Evolutionary conservation across 2,113 vertebrate genomes (phyloP).

Genomic region (Miniopterus natalensis): DNA sequence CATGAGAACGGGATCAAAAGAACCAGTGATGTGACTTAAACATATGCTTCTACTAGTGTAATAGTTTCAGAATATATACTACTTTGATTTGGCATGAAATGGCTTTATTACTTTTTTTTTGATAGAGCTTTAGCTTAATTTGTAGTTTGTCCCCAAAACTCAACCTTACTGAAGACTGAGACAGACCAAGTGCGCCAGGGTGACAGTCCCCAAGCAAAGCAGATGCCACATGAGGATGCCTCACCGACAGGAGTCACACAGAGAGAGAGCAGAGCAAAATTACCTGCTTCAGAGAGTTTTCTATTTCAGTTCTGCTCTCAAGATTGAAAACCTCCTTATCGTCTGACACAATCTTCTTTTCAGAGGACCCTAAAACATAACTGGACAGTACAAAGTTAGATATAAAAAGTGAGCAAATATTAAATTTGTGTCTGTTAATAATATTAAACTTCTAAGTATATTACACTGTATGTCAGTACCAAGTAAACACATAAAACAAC

Average conservation of each 20-base stretch:
- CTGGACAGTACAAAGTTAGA: conserved; percentile 76
- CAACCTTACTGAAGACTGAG: background rate
- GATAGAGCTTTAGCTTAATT: background rate
- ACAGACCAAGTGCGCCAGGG: background rate
- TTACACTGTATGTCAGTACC: background rate
- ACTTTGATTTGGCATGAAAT: background rate
- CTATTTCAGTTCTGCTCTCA: conserved; percentile 84
- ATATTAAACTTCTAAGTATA: background rate
- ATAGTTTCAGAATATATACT: background rate
- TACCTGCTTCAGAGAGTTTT: conserved; percentile 86
- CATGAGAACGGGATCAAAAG: background rate
- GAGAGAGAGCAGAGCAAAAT: background rate
- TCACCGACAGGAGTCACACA: background rate
- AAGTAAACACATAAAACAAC: background rate
- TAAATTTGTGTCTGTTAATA: background rate
- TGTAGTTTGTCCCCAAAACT: background rate
- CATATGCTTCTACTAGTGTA: background rate
- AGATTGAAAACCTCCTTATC: conserved; percentile 87
- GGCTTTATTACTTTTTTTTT: background rate
- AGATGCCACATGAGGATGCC: too few relatives aligned
- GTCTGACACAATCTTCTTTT: conserved; percentile 80
- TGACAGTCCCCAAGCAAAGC: too few relatives aligned
- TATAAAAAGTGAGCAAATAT: background rate
- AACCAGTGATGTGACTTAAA: background rate
- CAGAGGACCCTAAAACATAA: conserved; percentile 87